A percentile compares a stretch with the other conserved stretches of the same genome.
phyloP scores from a whole-genome alignment of 1,140 invertebrate genomes.

The Galleria mellonella region DNA sequence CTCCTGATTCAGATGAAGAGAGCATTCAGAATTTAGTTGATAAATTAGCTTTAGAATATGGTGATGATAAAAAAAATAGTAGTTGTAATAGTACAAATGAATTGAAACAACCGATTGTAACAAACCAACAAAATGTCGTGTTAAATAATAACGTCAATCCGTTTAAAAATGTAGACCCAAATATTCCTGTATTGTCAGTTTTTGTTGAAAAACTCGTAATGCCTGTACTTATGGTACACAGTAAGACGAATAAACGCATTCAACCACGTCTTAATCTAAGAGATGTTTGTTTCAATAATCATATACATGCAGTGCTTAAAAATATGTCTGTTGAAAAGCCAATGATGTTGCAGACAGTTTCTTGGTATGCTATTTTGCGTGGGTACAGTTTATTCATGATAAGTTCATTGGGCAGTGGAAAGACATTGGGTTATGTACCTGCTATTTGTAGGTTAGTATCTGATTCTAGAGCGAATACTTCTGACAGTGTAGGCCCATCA shows the following conservation, averaged over 20 bases:
- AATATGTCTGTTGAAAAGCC: conserved; percentile 36
- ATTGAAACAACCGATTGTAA: not conserved
- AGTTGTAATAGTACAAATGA: conserved; percentile 1
- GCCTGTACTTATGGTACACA: conserved; percentile 53
- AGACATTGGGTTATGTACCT: conserved; percentile 72
- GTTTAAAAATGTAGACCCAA: conserved; percentile 46
- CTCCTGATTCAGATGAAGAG: conserved; percentile 16
- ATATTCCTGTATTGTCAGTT: conserved; percentile 46
- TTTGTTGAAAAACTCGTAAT: conserved; percentile 55
- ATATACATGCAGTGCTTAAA: conserved; percentile 35
- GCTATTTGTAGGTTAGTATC: conserved; percentile 56
- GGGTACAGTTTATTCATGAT: conserved; percentile 66
- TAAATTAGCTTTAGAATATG: conserved; percentile 10
- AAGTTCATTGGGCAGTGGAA: conserved; percentile 58
- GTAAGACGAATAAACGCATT: conserved; percentile 45
- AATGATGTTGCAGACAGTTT: conserved; percentile 61
- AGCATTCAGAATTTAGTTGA: conserved; percentile 13
- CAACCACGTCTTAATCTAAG: conserved; percentile 31
- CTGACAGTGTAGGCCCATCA: conserved; percentile 32
- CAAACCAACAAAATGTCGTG: not conserved
- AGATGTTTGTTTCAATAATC: conserved; percentile 40
- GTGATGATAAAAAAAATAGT: conserved; percentile 2
- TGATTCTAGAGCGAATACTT: conserved; percentile 28
- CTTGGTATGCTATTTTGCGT: conserved; percentile 65
- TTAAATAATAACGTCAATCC: conserved; percentile 38